Conservation (phyloP, 2,888 invertebrate genomes). For the Antheraea yamamai region DNA sequence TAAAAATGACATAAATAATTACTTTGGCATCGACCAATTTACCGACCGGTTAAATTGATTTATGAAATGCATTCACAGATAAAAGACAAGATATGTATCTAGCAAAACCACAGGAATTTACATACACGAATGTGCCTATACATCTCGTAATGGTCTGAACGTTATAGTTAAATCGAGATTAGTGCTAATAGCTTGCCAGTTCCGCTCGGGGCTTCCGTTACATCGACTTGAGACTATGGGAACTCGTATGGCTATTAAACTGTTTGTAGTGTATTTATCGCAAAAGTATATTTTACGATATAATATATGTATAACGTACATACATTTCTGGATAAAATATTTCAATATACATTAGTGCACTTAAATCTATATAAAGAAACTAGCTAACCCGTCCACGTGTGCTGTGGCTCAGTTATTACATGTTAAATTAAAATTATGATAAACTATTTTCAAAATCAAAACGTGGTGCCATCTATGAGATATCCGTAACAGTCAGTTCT, state of each 20-base stretch:
- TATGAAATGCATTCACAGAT: neutral
- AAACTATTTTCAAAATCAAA: too few species aligned
- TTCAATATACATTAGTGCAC: too few species aligned
- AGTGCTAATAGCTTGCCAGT: constrained; percentile 8
- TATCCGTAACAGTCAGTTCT: too few species aligned
- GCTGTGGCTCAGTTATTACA: too few species aligned
- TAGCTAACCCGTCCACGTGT: too few species aligned
- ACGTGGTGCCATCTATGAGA: too few species aligned
- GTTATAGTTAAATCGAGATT: constrained; percentile 5
- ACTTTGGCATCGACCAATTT: neutral
- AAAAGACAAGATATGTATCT: neutral
- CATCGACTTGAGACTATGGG: neutral
- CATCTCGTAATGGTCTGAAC: neutral
- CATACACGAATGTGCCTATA: constrained; percentile 2
- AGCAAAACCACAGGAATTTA: neutral
- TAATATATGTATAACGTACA: neutral
- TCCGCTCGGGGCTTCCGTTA: constrained; percentile 11
- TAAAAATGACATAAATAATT: neutral
- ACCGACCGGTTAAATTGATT: neutral
- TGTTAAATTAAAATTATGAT: too few species aligned
- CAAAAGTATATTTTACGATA: neutral
- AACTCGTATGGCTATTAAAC: neutral
- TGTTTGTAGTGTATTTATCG: neutral
- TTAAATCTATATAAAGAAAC: too few species aligned
- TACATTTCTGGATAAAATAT: too few species aligned